These are phyloP conservation scores for Ophthalmolycus amberensis DNA, from an alignment of 2,113 vertebrate species.

Conservation along the genomic window DNA sequence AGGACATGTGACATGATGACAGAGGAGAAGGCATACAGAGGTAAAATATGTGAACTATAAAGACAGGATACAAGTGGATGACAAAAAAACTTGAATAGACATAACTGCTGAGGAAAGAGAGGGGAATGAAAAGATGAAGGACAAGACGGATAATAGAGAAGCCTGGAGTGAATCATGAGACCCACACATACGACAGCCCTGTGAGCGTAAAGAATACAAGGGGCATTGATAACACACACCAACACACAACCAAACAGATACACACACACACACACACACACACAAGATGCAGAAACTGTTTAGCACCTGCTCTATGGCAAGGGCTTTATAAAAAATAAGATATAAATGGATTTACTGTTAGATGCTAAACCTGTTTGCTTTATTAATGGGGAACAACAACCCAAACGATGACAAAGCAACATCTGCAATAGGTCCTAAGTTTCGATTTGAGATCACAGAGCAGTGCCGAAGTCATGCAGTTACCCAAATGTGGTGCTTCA, in stretches of 20 bases:
- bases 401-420: background rate
- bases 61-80: background rate
- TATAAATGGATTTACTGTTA: no score
- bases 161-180: conserved; percentile 38
- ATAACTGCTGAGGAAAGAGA: background rate
- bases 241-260: background rate
- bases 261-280: conserved; percentile 14
- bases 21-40: background rate
- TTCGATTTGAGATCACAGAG: background rate
- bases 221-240: conserved; percentile 20
- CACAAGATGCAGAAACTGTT: background rate
- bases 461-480: background rate
- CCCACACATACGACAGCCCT: conserved; percentile 41
- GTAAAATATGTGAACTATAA: background rate
- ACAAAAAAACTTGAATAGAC: background rate
- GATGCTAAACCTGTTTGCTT: background rate
- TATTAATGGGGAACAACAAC: background rate
- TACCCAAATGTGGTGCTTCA: background rate
- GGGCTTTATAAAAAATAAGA: background rate
- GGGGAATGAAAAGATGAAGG: background rate
- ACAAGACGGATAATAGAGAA: background rate
- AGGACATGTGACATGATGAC: background rate
- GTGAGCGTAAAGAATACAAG: conserved; percentile 19
- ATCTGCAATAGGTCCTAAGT: background rate
- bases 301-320: background rate